A percentile compares a stretch with the other conserved stretches of the same genome.
Conservation (phyloP, 1,140 invertebrate genomes). For the Penaeus chinensis region DNA sequence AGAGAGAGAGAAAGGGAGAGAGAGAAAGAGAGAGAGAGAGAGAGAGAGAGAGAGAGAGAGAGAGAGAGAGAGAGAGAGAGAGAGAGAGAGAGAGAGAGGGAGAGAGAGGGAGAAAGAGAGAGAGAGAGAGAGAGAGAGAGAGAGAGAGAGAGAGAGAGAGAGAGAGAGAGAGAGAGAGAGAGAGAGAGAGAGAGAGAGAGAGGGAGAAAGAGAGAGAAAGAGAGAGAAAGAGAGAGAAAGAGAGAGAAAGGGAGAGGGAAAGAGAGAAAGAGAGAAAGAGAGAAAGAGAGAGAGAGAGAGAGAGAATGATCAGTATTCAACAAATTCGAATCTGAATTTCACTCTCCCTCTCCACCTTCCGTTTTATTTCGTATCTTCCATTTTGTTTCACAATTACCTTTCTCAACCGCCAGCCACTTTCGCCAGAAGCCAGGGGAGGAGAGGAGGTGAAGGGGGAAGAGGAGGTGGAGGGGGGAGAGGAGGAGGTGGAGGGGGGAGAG, state of each 20-base stretch:
- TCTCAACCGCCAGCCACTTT: not conserved
- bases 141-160: not conserved
- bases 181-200: not conserved
- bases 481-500: not conserved
- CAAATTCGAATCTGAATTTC: not conserved
- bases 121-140: not conserved
- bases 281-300: not conserved
- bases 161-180: not conserved
- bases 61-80: not conserved
- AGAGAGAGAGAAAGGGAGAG: not conserved
- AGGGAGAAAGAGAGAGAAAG: not conserved
- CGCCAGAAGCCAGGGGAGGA: not conserved
- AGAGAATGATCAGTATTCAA: not conserved
- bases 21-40: not conserved
- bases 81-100: not conserved
- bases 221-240: not conserved
- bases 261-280: too few species aligned
- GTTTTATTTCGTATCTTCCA: not conserved
- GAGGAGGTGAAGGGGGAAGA: not conserved
- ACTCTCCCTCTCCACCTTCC: conserved; percentile 12
- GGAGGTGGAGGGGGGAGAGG: not conserved
- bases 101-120: not conserved
- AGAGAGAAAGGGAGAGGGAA: too few species aligned
- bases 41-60: too few species aligned
- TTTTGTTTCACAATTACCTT: not conserved